A percentile compares a stretch with the other conserved stretches of the same genome.
Evolutionary conservation across 1,140 invertebrate genomes (phyloP).

Genomic region (Scaptodrosophila lebanonensis): DNA sequence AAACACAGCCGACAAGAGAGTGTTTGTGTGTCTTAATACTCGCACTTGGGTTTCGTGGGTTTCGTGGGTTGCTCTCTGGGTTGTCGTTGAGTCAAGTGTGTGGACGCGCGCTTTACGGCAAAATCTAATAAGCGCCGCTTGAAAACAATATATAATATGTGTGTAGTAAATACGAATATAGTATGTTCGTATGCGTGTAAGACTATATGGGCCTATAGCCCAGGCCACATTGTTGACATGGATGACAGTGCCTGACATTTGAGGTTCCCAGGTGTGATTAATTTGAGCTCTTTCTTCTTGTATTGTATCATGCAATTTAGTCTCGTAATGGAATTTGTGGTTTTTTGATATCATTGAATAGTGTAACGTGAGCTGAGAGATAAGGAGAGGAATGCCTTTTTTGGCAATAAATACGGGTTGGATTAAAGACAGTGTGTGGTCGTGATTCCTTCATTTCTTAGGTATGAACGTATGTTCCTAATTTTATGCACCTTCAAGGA

Average conservation of each 20-base stretch:
- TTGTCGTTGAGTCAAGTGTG: background rate
- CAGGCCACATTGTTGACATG: slow-evolving; percentile 58
- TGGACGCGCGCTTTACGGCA: background rate
- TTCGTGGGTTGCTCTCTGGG: background rate
- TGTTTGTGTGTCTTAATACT: background rate
- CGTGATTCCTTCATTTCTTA: no score
- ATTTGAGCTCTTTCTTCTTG: no score
- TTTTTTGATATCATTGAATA: no score
- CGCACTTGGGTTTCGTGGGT: background rate
- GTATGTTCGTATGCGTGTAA: no score
- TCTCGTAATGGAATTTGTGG: no score
- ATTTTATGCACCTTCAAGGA: no score
- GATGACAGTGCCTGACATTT: slow-evolving; percentile 51
- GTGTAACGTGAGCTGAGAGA: no score
- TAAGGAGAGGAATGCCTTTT: no score
- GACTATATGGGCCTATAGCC: slow-evolving; percentile 16
- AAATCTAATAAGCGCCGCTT: slow-evolving; percentile 62
- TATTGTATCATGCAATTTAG: no score
- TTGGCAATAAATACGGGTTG: no score
- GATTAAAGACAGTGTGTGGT: no score
- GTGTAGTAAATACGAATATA: background rate
- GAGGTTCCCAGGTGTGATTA: slow-evolving; percentile 69
- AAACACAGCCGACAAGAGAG: slow-evolving; percentile 23
- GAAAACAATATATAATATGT: slow-evolving; percentile 59
- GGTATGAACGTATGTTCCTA: no score